A percentile compares a stretch with the other conserved stretches of the same genome.
phyloP scores from a whole-genome alignment of 2,797 vertebrate genomes.

The Australoheros facetus region DNA sequence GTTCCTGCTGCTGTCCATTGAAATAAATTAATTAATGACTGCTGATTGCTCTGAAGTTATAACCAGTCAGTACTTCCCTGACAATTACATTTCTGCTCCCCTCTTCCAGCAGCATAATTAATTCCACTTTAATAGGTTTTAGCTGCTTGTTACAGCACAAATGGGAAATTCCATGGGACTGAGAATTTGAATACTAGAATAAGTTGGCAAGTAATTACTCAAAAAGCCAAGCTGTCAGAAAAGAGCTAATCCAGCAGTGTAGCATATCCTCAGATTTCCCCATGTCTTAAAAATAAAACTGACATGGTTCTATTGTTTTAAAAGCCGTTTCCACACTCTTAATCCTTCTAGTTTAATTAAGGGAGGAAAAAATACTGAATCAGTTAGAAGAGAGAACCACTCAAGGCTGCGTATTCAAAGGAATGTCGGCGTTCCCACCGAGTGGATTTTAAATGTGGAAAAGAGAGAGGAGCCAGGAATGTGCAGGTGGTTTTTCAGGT shows the following conservation, averaged over 20 bases:
- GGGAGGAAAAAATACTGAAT: slow-evolving; percentile 27
- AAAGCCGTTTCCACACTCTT: slow-evolving; percentile 44
- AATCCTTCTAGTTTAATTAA: slow-evolving; percentile 62
- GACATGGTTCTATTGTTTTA: slow-evolving; percentile 59
- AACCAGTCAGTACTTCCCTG: slow-evolving; percentile 38
- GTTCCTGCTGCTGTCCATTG: not conserved
- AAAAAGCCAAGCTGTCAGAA: slow-evolving; percentile 52
- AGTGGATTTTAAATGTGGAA: slow-evolving; percentile 7
- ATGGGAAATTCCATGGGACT: slow-evolving; percentile 60
- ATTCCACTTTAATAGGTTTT: slow-evolving; percentile 67
- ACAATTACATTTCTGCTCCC: slow-evolving; percentile 29
- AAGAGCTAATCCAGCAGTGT: slow-evolving; percentile 58
- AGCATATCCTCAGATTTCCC: slow-evolving; percentile 44
- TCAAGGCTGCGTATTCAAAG: not conserved
- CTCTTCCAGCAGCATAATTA: slow-evolving; percentile 46
- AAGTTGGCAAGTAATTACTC: slow-evolving; percentile 63
- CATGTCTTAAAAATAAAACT: slow-evolving; percentile 53
- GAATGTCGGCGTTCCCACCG: slow-evolving; percentile 3
- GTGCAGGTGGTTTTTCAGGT: slow-evolving; percentile 35
- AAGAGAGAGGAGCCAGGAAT: slow-evolving; percentile 5
- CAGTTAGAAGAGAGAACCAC: not conserved
- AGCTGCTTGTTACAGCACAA: slow-evolving; percentile 64
- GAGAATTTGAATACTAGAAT: slow-evolving; percentile 61
- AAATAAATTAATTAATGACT: slow-evolving; percentile 8
- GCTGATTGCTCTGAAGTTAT: slow-evolving; percentile 26